Evolutionary conservation across 2,113 vertebrate genomes (phyloP).

Genomic region (Oncorhynchus tshawytscha): DNA sequence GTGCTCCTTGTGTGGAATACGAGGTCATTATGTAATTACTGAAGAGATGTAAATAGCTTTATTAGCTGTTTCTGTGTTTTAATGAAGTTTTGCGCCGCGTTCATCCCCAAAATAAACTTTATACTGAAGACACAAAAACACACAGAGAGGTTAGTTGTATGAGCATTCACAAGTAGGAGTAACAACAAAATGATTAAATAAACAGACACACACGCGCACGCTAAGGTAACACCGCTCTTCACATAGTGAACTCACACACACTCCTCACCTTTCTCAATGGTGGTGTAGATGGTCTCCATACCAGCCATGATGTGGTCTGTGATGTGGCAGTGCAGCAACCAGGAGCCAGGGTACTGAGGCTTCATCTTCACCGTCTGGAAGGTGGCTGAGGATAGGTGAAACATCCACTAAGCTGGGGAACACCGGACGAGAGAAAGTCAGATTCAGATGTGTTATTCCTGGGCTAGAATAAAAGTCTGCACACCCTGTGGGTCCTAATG

Average conservation of each 20-base stretch:
- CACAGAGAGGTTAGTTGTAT: not conserved
- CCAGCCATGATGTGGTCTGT: constrained; percentile 81
- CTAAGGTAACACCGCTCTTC: not conserved
- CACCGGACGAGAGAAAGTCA: not conserved
- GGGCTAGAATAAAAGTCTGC: not conserved
- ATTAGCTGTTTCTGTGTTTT: not conserved
- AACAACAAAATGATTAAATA: not conserved
- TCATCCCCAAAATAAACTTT: not conserved
- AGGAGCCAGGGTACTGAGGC: constrained; percentile 72
- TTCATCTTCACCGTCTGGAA: constrained; percentile 84
- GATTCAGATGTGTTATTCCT: too few relatives aligned
- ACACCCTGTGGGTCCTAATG: too few relatives aligned
- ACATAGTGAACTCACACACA: not conserved
- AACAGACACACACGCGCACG: not conserved
- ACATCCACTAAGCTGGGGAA: constrained; percentile 78
- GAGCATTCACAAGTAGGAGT: not conserved
- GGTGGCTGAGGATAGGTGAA: constrained; percentile 88
- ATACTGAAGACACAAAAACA: not conserved
- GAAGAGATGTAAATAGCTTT: not conserved
- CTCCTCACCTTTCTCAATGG: constrained; percentile 70
- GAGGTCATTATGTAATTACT: not conserved
- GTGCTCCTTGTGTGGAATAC: not conserved
- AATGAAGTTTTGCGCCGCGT: not conserved
- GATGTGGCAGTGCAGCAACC: constrained; percentile 86
- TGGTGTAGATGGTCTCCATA: constrained; percentile 81